Evolutionary conservation across 2,888 invertebrate species (phyloP).

Genomic region (Epinotia ramella): DNA sequence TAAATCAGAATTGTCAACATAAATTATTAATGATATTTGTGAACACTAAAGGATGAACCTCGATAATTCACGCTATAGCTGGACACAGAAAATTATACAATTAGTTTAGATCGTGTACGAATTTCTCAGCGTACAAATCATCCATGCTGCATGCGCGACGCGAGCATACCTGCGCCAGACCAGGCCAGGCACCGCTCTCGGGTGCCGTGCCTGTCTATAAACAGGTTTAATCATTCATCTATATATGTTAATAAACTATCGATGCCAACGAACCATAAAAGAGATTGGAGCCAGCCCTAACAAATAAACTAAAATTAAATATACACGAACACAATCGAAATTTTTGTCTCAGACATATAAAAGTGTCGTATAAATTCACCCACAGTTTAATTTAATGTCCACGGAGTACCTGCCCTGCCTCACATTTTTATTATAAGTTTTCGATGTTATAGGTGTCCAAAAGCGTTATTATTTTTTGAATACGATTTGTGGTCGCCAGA

Average conservation of each 20-base stretch:
- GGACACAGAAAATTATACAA: constrained; percentile 30
- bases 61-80: constrained; percentile 17
- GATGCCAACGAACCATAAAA: constrained; percentile 80
- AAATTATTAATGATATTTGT: not conserved
- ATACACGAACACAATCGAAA: constrained; percentile 84
- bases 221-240: constrained; percentile 81
- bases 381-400: constrained; percentile 85
- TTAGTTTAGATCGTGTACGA: constrained; percentile 38
- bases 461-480: constrained; percentile 82
- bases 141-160: not conserved
- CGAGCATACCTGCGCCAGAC: not conserved
- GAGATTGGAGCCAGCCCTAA: constrained; percentile 79
- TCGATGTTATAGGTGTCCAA: constrained; percentile 79
- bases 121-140: constrained; percentile 37
- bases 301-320: constrained; percentile 85
- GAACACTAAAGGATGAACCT: not conserved
- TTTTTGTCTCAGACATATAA: constrained; percentile 85
- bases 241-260: constrained; percentile 82
- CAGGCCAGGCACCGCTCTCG: constrained; percentile 6
- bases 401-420: constrained; percentile 82
- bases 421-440: constrained; percentile 80
- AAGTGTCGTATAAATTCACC: constrained; percentile 85
- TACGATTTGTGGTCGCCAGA: constrained; percentile 78
- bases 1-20: constrained; percentile 1
- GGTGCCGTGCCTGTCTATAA: constrained; percentile 46